phyloP scores from a whole-genome alignment of 92 coral and sea anemone genomes.

The Heliopora coerulea region DNA sequence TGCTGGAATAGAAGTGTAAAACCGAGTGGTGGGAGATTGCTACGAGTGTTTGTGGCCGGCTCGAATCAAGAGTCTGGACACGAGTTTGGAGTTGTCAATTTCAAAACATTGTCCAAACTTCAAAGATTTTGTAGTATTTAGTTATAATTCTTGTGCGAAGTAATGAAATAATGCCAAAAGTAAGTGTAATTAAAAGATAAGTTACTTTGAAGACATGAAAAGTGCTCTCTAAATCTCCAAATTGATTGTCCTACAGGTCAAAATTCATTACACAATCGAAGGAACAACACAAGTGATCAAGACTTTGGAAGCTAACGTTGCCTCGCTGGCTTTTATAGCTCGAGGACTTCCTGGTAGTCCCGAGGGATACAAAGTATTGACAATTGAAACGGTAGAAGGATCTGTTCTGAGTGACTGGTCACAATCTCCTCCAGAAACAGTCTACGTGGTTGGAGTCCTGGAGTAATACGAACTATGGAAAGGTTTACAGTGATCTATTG shows the following conservation, averaged over 20 bases:
- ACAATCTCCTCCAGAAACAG: constrained; percentile 34
- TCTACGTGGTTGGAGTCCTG: constrained; percentile 13
- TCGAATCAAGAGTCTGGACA: no score
- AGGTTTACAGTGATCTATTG: no score
- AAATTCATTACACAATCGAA: constrained; percentile 33
- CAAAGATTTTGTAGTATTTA: not conserved
- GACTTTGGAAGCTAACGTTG: constrained; percentile 32
- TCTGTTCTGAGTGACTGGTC: constrained; percentile 29
- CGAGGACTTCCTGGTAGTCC: constrained; percentile 37
- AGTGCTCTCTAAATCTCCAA: no score
- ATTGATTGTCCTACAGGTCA: constrained; percentile 1
- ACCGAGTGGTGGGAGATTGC: no score
- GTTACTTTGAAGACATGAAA: not conserved
- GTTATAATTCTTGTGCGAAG: not conserved
- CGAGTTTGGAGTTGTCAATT: no score
- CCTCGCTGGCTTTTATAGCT: constrained; percentile 22
- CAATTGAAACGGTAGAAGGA: constrained; percentile 38
- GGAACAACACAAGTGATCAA: constrained; percentile 24
- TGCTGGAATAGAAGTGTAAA: no score
- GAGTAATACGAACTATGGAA: not conserved
- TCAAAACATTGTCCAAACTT: not conserved
- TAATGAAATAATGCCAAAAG: constrained; percentile 28
- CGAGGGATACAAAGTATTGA: constrained; percentile 19
- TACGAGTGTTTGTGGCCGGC: no score
- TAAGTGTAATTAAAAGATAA: not conserved